phyloP scores from a whole-genome alignment of 2,113 vertebrate species.

The Hypanus sabinus region DNA sequence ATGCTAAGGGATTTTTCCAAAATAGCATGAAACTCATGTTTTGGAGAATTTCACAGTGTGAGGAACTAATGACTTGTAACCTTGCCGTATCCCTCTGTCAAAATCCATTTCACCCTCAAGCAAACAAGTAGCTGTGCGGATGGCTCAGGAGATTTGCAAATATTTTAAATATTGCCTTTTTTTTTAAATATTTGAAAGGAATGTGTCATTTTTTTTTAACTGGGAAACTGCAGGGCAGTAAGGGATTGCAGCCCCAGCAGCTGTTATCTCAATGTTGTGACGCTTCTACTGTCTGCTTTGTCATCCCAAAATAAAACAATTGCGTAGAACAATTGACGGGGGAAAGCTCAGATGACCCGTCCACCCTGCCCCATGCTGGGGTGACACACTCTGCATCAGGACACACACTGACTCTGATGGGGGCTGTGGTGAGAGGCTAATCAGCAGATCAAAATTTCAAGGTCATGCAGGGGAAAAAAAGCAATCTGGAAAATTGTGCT shows the following conservation, averaged over 20 bases:
- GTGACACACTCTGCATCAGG: background rate
- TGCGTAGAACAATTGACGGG: background rate
- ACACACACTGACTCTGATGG: background rate
- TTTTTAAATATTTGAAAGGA: background rate
- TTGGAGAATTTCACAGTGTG: background rate
- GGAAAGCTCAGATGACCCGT: too few relatives aligned
- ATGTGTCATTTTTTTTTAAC: background rate
- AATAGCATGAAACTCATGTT: background rate
- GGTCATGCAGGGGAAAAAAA: background rate
- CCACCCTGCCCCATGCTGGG: background rate
- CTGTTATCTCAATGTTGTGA: background rate
- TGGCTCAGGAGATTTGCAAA: background rate
- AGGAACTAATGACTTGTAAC: background rate
- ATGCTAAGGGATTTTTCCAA: background rate
- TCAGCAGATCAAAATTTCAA: background rate
- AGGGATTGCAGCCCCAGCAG: background rate
- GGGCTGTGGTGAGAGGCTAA: background rate
- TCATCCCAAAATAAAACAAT: background rate
- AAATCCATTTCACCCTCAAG: background rate
- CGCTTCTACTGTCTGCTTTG: background rate
- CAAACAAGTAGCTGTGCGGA: background rate
- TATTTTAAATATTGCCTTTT: background rate
- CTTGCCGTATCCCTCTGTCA: background rate
- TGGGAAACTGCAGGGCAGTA: background rate
- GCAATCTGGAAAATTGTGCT: background rate